Evolutionary conservation across 2,888 invertebrate genomes (phyloP).

Genomic region (Schrankia costaestrigalis): DNA sequence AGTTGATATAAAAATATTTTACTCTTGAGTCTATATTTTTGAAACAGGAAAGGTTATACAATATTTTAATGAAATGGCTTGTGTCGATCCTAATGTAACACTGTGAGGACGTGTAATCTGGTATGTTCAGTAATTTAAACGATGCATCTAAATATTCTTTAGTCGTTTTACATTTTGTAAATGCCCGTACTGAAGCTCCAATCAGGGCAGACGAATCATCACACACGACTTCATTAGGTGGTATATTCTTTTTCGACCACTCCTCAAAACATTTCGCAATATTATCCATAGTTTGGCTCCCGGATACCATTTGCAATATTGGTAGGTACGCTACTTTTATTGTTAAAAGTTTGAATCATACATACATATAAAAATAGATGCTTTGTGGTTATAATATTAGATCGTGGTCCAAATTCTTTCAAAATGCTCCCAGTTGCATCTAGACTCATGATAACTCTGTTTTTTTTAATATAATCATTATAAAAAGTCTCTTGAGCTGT

Average conservation of each 20-base stretch:
- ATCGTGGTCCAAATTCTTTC: constrained; percentile 2
- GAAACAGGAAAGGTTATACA: constrained; percentile 4
- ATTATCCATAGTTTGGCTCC: constrained; percentile 4
- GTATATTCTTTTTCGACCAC: constrained; percentile 1
- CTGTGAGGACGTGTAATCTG: background rate
- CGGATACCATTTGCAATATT: constrained; percentile 4
- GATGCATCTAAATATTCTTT: constrained; percentile 4
- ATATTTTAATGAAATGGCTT: constrained; percentile 3
- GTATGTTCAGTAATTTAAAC: constrained; percentile 1
- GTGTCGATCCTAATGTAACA: constrained; percentile 5
- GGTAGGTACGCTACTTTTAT: constrained; percentile 4
- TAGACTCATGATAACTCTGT: constrained; percentile 1
- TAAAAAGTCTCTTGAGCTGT: constrained; percentile 2
- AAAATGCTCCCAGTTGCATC: constrained; percentile 1
- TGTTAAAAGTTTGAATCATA: constrained; percentile 2
- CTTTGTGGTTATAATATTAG: constrained; percentile 1
- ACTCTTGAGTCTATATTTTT: constrained; percentile 4
- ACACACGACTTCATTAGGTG: constrained; percentile 3
- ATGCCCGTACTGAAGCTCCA: constrained; percentile 2
- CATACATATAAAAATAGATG: constrained; percentile 2
- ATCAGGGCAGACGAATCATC: constrained; percentile 5
- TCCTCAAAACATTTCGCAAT: constrained; percentile 3
- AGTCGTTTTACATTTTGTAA: constrained; percentile 1
- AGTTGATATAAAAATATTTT: constrained; percentile 5
- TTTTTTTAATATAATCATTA: constrained; percentile 1